These are phyloP conservation scores for Poeciliopsis gracilis DNA, from an alignment of 2,797 vertebrate genomes.

Conservation along the genomic window DNA sequence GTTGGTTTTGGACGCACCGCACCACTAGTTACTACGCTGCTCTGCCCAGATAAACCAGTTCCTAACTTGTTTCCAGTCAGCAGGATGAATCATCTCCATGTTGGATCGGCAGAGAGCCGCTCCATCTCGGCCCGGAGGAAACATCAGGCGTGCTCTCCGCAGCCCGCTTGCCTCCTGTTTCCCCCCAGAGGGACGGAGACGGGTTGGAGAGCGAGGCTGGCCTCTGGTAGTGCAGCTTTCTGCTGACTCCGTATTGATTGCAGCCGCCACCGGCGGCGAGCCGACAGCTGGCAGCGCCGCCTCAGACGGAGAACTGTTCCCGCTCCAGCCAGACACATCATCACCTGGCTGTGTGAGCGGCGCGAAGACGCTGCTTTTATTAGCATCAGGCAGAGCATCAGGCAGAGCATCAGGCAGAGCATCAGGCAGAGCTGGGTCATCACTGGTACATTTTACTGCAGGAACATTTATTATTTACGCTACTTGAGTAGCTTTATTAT, in stretches of 20 bases:
- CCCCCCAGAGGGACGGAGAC: slow-evolving; percentile 73
- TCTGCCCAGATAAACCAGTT: slow-evolving; percentile 38
- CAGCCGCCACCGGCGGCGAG: slow-evolving; percentile 77
- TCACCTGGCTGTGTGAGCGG: slow-evolving; percentile 62
- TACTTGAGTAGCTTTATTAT: no score
- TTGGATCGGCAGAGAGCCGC: slow-evolving; percentile 50
- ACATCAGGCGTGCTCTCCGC: slow-evolving; percentile 72
- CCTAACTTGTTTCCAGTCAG: slow-evolving; percentile 52
- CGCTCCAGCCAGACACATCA: slow-evolving; percentile 63
- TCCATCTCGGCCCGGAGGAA: slow-evolving; percentile 67
- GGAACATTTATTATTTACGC: no score
- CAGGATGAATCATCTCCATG: slow-evolving; percentile 70
- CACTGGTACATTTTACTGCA: slow-evolving; percentile 20
- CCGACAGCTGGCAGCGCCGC: slow-evolving; percentile 74
- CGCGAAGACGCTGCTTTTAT: slow-evolving; percentile 44
- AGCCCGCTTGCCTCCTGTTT: slow-evolving; percentile 67
- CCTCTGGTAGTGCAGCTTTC: slow-evolving; percentile 79
- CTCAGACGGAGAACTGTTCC: slow-evolving; percentile 76
- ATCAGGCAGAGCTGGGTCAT: slow-evolving; percentile 18
- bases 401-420: no score
- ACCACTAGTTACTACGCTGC: slow-evolving; percentile 1
- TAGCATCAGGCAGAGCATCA: no score
- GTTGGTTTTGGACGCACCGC: neutral
- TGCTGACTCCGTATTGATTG: slow-evolving; percentile 80
- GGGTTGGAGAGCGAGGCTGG: slow-evolving; percentile 74